Base-by-base conservation (phyloP, 2,888 invertebrate genomes). In the Drosophila infuscata region DNA sequence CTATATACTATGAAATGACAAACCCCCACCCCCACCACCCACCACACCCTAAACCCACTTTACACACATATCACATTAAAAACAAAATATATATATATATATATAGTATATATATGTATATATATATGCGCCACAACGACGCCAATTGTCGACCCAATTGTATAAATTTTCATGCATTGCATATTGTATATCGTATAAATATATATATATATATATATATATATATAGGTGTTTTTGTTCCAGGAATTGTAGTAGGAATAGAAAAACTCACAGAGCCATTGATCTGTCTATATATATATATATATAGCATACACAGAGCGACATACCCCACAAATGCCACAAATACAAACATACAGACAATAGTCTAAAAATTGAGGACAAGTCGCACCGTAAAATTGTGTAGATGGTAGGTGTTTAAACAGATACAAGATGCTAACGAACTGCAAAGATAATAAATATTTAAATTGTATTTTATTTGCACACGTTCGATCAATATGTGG, bases 401-500 rank as follows among this genome's bases (percentile, higher is more conserved):
- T 59, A 41, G 52, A 58, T 25, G 20, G 20, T 25, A 25, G 20
- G 57, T 59, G 51, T 88, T 81, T 82, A 85, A 86, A 81, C 82
- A 84, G 76, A 89, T 88, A 83, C 83, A 86, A 90, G 90, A 91
- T 89, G 89, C 91, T 91, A 89, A 89, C 91, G 91, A 91, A 91
- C 87, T 91, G 87, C 91, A 87, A 82, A 88, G 83, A 87, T 85
- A 90, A 90, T 89, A 90, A 89, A 91, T 91, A 91, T 91, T 89
- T 91, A 90, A 91, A 90, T 89, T 91, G 83, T 87, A 87, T 89
- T 82, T 82, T 90, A 91, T 91, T 90, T 91, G 91, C 90, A 88
- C 91, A 91, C 90, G 88, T 89, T 89, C 83, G 79, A 88, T 89
- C 90, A 84, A 86, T 83, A 88, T 76, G 90, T 86, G 85, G 79